Evolutionary conservation across 30 jellyfish, hydroid and myxozoan species (phyloP).

Genomic region (Aurelia sp.): DNA sequence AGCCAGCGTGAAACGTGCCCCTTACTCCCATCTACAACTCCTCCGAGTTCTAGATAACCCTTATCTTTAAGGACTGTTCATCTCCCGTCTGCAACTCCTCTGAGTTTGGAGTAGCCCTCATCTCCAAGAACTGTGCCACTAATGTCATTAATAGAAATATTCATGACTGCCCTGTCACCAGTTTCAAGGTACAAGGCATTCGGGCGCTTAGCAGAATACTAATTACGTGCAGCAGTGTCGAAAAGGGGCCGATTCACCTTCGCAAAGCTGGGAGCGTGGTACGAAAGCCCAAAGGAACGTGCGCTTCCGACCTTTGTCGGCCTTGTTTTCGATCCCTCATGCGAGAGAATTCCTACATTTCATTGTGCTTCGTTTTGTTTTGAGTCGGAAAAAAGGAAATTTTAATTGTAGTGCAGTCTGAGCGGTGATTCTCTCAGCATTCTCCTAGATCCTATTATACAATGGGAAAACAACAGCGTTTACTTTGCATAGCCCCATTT

Average conservation of each 20-base stretch:
- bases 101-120: no score
- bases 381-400: slow-evolving; percentile 15
- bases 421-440: slow-evolving; percentile 26
- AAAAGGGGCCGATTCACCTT: slow-evolving; percentile 15
- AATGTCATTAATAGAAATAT: no score
- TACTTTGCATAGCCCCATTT: slow-evolving; percentile 15
- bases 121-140: no score
- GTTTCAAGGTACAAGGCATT: no score
- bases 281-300: slow-evolving; percentile 4
- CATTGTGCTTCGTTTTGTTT: slow-evolving; percentile 38
- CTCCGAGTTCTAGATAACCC: no score
- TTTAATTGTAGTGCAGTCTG: slow-evolving; percentile 28
- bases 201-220: slow-evolving; percentile 2
- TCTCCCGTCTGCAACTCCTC: no score
- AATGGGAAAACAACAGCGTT: slow-evolving; percentile 54
- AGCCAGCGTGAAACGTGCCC: neutral
- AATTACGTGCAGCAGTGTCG: neutral
- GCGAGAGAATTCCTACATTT: slow-evolving; percentile 28
- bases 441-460: slow-evolving; percentile 24
- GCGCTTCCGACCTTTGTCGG: slow-evolving; percentile 47
- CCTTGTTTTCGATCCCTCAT: slow-evolving; percentile 17
- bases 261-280: slow-evolving; percentile 42
- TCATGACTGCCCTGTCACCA: no score
- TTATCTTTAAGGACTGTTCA: no score
- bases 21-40: no score